Conservation (phyloP, 2,113 vertebrate species). For the Siniperca chuatsi region DNA sequence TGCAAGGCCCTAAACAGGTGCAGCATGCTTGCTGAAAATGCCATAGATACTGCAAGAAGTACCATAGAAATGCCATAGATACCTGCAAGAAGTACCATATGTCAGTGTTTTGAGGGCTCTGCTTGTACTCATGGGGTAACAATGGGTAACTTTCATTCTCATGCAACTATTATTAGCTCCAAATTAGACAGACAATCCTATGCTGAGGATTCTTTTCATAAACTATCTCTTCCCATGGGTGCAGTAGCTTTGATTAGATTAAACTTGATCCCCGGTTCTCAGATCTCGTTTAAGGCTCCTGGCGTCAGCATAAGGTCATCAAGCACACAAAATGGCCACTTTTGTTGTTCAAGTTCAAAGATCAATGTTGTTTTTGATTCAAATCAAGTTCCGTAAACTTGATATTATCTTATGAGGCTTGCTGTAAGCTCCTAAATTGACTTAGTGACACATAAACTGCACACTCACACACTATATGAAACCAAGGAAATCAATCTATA, state of each 20-base stretch:
- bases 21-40: background rate
- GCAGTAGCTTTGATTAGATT: conserved; percentile 66
- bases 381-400: conserved; percentile 67
- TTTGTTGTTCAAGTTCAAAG: conserved; percentile 68
- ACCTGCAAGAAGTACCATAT: background rate
- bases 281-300: conserved; percentile 65
- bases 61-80: background rate
- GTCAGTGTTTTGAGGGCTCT: background rate
- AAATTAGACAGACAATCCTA: conserved; percentile 12
- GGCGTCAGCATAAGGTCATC: conserved; percentile 73
- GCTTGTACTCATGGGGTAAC: conserved; percentile 3
- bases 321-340: conserved; percentile 58
- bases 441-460: conserved; percentile 32
- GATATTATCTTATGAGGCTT: conserved; percentile 71
- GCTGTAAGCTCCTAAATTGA: conserved; percentile 37
- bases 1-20: background rate
- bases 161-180: conserved; percentile 23
- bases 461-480: conserved; percentile 36
- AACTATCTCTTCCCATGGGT: conserved; percentile 48
- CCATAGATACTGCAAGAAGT: background rate
- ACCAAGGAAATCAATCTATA: conserved; percentile 57
- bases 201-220: conserved; percentile 36
- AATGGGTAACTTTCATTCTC: conserved; percentile 10
- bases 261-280: conserved; percentile 66
- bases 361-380: conserved; percentile 63